Percentiles rank a stretch among this genome's conserved stretches.
These are phyloP conservation scores for Etheostoma nigrum DNA, from an alignment of 2,797 vertebrate genomes.

Conservation along the genomic window DNA sequence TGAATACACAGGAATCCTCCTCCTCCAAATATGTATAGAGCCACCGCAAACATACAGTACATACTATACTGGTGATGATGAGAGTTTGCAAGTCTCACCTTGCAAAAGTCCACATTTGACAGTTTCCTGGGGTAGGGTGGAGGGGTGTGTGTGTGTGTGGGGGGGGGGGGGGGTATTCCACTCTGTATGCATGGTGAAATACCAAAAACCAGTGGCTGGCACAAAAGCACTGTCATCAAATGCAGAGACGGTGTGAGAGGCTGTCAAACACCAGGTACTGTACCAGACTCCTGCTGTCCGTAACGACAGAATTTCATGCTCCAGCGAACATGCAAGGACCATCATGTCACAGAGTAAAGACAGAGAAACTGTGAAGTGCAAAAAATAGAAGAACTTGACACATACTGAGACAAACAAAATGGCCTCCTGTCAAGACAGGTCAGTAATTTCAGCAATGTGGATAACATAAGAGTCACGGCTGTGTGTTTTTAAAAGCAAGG, in stretches of 20 bases:
- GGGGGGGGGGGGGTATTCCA: background rate
- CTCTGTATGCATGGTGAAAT: constrained; percentile 57
- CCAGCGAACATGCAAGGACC: constrained; percentile 61
- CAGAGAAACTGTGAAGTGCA: constrained; percentile 30
- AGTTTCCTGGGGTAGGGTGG: constrained; percentile 27
- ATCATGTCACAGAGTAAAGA: constrained; percentile 48
- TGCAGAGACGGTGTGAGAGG: constrained; percentile 50
- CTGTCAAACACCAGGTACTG: constrained; percentile 74
- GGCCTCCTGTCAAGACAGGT: constrained; percentile 70
- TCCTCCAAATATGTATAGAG: constrained; percentile 37
- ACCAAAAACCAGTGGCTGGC: constrained; percentile 46
- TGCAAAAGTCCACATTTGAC: constrained; percentile 55
- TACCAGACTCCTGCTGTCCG: constrained; percentile 67
- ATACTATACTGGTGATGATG: constrained; percentile 20
- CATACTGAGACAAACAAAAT: constrained; percentile 66
- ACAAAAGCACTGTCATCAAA: constrained; percentile 60
- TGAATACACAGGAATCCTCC: constrained; percentile 34
- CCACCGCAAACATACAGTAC: constrained; percentile 2
- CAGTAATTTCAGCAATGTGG: constrained; percentile 50
- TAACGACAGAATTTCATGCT: constrained; percentile 60
- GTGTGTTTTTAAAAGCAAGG: constrained; percentile 41
- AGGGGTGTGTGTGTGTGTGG: background rate
- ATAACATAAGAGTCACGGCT: constrained; percentile 37
- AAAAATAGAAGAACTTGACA: constrained; percentile 55
- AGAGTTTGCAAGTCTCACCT: constrained; percentile 55